phyloP scores from a whole-genome alignment of 1,140 invertebrate species.

The Penaeus vannamei region DNA sequence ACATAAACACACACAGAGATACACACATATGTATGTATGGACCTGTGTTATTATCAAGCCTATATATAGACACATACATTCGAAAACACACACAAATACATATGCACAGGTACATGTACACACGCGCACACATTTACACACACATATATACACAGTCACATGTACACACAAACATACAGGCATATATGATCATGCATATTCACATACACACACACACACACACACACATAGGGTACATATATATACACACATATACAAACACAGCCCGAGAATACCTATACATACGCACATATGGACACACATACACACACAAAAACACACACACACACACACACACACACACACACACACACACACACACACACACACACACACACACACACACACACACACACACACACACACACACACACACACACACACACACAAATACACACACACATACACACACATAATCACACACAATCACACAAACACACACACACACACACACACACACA shows the following conservation, averaged over 20 bases:
- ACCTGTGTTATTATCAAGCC: background rate
- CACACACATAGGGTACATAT: background rate
- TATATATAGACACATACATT: background rate
- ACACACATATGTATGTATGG: background rate
- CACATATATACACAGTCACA: background rate
- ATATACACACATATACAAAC: background rate
- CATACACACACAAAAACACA: background rate
- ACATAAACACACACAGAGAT: background rate
- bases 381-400: background rate
- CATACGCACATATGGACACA: background rate
- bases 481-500: background rate
- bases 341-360: background rate
- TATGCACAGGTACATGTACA: background rate
- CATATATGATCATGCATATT: background rate
- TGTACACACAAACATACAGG: background rate
- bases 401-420: background rate
- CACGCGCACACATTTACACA: background rate
- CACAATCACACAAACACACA: slow-evolving; percentile 6
- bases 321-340: background rate
- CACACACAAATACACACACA: background rate
- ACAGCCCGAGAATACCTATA: background rate
- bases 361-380: background rate
- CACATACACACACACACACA: background rate
- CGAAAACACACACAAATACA: background rate
- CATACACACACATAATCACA: slow-evolving; percentile 13